A percentile compares a stretch with the other conserved stretches of the same genome.
Conservation (phyloP, 2,113 vertebrate genomes). For the Trematomus loennbergii region DNA sequence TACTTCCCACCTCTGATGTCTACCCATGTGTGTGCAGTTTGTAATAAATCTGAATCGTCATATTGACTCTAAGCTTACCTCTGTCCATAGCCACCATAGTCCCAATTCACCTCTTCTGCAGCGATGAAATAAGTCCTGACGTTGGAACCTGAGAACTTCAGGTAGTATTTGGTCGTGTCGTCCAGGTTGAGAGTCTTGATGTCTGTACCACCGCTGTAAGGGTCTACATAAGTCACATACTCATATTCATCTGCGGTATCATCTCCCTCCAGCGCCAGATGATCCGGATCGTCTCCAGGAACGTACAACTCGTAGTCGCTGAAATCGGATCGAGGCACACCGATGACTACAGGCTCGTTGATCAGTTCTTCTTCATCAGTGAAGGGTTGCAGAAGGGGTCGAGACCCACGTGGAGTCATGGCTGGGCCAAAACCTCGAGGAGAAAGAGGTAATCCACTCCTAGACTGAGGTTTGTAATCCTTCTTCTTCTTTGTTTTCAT, state of each 20-base stretch:
- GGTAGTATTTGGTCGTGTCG: constrained; percentile 82
- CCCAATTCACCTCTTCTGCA: constrained; percentile 92
- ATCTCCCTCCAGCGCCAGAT: constrained; percentile 42
- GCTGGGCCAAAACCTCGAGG: constrained; percentile 74
- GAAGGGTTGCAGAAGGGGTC: constrained; percentile 35
- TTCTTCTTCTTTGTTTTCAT: constrained; percentile 81
- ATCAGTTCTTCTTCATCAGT: constrained; percentile 69
- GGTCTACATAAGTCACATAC: constrained; percentile 88
- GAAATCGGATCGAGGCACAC: constrained; percentile 86
- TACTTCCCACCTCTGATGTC: no score
- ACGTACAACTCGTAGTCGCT: constrained; percentile 85
- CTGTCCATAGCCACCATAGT: constrained; percentile 86
- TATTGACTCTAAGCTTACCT: constrained; percentile 65
- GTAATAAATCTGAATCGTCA: no score
- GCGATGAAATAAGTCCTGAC: constrained; percentile 90
- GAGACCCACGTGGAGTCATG: constrained; percentile 59
- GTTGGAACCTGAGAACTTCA: constrained; percentile 83
- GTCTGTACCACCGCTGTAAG: constrained; percentile 83
- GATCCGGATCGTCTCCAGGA: constrained; percentile 58
- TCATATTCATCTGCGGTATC: constrained; percentile 80
- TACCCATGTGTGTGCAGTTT: no score
- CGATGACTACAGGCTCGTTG: constrained; percentile 81
- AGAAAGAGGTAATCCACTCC: constrained; percentile 61
- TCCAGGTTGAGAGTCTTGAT: constrained; percentile 80
- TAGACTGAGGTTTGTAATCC: constrained; percentile 73